Evolutionary conservation across 2,113 vertebrate species (phyloP), one percentile per base, ranked within the genome.

Genomic region (Rattus norvegicus): DNA sequence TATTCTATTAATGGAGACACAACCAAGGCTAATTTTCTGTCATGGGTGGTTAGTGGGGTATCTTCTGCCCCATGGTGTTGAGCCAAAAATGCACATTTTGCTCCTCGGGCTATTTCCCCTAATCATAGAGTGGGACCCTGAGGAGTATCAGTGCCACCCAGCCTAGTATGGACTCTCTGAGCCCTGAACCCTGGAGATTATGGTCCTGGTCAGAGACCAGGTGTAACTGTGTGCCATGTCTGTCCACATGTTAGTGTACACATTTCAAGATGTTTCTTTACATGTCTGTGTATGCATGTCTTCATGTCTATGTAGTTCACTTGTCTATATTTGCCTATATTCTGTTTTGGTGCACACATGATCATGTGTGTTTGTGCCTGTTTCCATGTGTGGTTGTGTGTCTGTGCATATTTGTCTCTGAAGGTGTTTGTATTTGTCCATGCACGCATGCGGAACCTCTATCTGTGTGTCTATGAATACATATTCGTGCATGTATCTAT

Each of bases 31-130:
- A 30, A 17, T 69, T 56, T 7, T 7, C 36, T 59, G 7, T 77
- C 52, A 49, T 26, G 20, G 1, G 8, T 12, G 1, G 16, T 24
- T 4, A 33, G n/a, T 24, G 0, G 52, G 17, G 11, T 0, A 16
- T 1, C 39, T 72, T 22, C 36, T 17, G 8, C 2, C 19, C 63
- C 17, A 54, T 4, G 12, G 72, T 14, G 7, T 26, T 59, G 56
- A 52, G 79, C 7, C n/a, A 56, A 52, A 22, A 39, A 36, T 70
- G 10, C 7, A 26, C 20, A 2, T 30, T 39, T 33, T 52, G 16
- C n/a, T 39, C 54, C 28, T 30, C 13, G 28, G 28, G 52, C n/a
- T n/a, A 33, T 33, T 24, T 54, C 49, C 16, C 7, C 7, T 54
- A 52, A 26, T 12, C 65, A 75, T 0, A 56, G 28, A 36, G 3